phyloP scores from a whole-genome alignment of 2,888 invertebrate species.

The Thecocarcelia acutangulata region DNA sequence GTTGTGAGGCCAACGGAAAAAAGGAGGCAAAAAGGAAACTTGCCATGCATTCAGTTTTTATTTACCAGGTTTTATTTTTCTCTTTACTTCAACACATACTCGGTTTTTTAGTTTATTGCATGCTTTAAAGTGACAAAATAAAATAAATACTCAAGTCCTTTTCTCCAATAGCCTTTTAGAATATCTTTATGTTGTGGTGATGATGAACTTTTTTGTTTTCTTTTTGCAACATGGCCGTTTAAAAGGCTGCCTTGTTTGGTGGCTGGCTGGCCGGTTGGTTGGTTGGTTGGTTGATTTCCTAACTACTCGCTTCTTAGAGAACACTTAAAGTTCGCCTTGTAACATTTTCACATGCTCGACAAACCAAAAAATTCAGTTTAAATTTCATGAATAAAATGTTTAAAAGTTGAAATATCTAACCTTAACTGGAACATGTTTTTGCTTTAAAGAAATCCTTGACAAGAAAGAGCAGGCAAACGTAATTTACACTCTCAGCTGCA shows the following conservation, averaged over 20 bases:
- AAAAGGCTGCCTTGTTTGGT: slow-evolving; percentile 14
- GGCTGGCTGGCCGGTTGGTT: slow-evolving; percentile 1
- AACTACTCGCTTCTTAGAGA: slow-evolving; percentile 28
- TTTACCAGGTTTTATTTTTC: neutral
- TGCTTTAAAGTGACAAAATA: slow-evolving; percentile 52
- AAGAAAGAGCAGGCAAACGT: neutral
- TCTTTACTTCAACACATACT: slow-evolving; percentile 51
- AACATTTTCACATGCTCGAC: slow-evolving; percentile 54
- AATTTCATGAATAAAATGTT: slow-evolving; percentile 67
- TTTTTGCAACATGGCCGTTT: slow-evolving; percentile 13
- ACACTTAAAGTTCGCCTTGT: slow-evolving; percentile 44
- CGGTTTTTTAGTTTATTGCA: slow-evolving; percentile 32
- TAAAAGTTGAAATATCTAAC: slow-evolving; percentile 63
- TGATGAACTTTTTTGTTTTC: slow-evolving; percentile 57
- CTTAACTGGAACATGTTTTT: slow-evolving; percentile 51
- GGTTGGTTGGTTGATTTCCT: slow-evolving; percentile 1
- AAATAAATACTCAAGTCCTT: slow-evolving; percentile 42
- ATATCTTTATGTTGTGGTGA: slow-evolving; percentile 37
- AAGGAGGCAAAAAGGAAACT: neutral
- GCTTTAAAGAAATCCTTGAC: slow-evolving; percentile 33
- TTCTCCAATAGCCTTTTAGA: slow-evolving; percentile 13
- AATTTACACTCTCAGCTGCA: slow-evolving; percentile 3
- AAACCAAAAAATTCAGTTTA: slow-evolving; percentile 57
- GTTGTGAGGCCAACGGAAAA: neutral
- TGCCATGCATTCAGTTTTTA: slow-evolving; percentile 27